Conservation (phyloP, 1,140 invertebrate species). For the Meteorus sp. region DNA sequence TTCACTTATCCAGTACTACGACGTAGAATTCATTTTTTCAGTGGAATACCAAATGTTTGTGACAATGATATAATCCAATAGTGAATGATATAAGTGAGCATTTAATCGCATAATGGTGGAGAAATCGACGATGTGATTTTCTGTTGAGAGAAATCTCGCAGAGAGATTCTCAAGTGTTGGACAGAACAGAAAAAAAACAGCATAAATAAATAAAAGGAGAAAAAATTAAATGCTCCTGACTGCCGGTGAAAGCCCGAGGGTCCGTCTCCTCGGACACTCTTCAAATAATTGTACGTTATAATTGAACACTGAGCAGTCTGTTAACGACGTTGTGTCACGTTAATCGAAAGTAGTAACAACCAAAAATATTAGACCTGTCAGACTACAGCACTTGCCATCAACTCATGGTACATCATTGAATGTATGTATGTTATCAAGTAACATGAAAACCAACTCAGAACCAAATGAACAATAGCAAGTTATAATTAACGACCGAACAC, state of each 20-base stretch:
- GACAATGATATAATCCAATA: no score
- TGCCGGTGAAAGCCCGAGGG: background rate
- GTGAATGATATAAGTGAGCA: background rate
- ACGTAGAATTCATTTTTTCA: no score
- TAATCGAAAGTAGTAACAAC: background rate
- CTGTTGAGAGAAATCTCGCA: constrained; percentile 7
- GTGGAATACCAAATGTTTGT: no score
- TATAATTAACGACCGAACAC: background rate
- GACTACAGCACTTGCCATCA: no score
- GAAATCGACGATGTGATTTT: constrained; percentile 9
- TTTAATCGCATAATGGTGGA: background rate
- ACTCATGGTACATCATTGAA: background rate
- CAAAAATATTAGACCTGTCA: background rate
- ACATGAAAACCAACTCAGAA: no score
- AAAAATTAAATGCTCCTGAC: background rate
- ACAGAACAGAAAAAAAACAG: background rate
- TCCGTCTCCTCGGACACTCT: background rate
- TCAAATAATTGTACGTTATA: background rate
- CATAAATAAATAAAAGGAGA: no score
- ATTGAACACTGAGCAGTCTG: background rate
- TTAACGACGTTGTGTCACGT: background rate
- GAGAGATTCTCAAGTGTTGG: background rate
- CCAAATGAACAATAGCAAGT: no score
- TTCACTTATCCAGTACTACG: no score
- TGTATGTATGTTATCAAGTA: background rate